A percentile compares a stretch with the other conserved stretches of the same genome.
These are phyloP conservation scores for Promerops cafer DNA, from an alignment of 2,113 vertebrate genomes.

Conservation along the genomic window DNA sequence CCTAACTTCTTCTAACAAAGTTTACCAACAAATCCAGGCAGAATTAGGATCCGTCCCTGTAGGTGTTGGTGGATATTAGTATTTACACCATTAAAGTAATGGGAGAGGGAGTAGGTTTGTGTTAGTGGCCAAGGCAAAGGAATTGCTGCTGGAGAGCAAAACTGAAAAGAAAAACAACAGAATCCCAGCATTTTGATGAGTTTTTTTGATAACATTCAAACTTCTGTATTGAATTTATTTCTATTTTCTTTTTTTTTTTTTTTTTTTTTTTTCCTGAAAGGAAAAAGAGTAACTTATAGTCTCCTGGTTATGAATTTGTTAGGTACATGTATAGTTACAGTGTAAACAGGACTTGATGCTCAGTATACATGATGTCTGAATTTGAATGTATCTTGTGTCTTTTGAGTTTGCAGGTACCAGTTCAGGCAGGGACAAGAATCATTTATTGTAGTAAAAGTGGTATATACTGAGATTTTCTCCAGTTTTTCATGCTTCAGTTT, in stretches of 20 bases:
- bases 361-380: neutral
- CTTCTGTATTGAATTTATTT: neutral
- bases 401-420: neutral
- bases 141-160: neutral
- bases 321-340: neutral
- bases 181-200: neutral
- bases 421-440: neutral
- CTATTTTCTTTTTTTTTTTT: neutral
- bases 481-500: neutral
- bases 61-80: neutral
- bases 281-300: neutral
- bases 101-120: neutral
- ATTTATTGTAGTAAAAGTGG: neutral
- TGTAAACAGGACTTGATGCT: neutral
- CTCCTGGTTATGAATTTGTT: neutral
- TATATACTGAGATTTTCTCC: neutral
- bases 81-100: accelerated
- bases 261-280: neutral
- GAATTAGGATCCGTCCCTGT: neutral
- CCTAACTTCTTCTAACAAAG: neutral
- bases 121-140: accelerated
- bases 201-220: neutral
- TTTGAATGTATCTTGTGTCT: neutral
- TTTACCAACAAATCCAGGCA: neutral
- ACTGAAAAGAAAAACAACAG: neutral